Evolutionary conservation across 2,888 invertebrate genomes (phyloP), one percentile per base, ranked within the genome.

Genomic region (Mesorhabditis belari): DNA sequence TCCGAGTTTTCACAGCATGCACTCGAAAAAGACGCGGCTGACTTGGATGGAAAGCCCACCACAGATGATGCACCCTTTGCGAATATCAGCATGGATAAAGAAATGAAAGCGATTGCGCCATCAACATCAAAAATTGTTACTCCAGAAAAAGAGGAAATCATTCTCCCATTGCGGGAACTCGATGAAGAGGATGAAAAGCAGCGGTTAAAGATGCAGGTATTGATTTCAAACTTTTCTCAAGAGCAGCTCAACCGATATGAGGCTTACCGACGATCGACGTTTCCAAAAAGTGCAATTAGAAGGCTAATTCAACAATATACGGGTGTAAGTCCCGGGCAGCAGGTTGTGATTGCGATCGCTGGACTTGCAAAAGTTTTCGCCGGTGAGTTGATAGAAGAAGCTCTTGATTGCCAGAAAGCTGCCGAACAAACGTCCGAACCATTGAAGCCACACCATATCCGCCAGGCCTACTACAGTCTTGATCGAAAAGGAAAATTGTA

Each of bases 261-360:
- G 85, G 95, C 96, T 92, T 99, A 90, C 81, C 85, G 98, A 69
- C 85, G 98, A 23, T 71, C 71, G 1, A 64, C 64, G 17, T 73
- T 73, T 57, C 65, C 63, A 2, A 73, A 70, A 58, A 50, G 63
- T 6, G 60, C 63, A 6, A 66, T 76, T 12, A 64, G 70, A 5
- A 81, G 88, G 86, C 82, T 89, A 64, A 96, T 99, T 91, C 94
- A 96, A 84, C 93, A 94, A 0, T 92, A 95, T 62, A 93, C 96
- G 0, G 95, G 95, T 0, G 90, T 91, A 5, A 44, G 49, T 0
- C 92, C 96, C 0, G 92, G 94, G 0, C 96, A 96, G 81, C 96
- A 96, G 85, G 96, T 96, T 55, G 95, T 98, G 0, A 98, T 99
- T 77, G 96, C 98, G 0, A 95, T 99, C 91, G 92, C 98, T 19